Evolutionary conservation across 2,797 vertebrate species (phyloP).

Genomic region (Gobionotothen gibberifrons): DNA sequence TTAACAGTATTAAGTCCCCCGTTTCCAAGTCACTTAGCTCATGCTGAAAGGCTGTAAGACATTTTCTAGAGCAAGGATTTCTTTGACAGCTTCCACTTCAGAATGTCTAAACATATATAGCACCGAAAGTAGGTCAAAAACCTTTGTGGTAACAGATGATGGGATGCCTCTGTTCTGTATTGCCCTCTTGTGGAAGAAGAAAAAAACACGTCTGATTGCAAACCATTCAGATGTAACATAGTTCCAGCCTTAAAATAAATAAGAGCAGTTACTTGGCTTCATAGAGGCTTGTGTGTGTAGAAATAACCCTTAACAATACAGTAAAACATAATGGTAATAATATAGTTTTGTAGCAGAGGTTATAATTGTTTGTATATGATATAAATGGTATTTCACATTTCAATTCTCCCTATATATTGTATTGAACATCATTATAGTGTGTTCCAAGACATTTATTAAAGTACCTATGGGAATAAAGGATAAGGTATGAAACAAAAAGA

Average conservation of each 20-base stretch:
- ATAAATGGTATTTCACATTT: too few relatives aligned
- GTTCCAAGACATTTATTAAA: neutral
- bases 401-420: too few relatives aligned
- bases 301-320: neutral
- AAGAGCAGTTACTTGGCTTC: too few relatives aligned
- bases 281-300: neutral
- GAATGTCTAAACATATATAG: neutral
- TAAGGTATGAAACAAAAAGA: neutral
- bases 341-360: neutral
- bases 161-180: constrained; percentile 8
- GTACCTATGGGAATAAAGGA: neutral
- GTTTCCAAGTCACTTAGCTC: too few relatives aligned
- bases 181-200: constrained; percentile 49
- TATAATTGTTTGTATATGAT: neutral
- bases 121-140: constrained; percentile 42
- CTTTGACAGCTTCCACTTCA: neutral
- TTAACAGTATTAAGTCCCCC: neutral
- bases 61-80: neutral
- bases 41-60: neutral
- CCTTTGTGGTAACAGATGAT: neutral
- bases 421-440: neutral
- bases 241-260: neutral
- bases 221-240: neutral
- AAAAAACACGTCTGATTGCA: neutral
- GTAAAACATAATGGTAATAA: neutral